Base-by-base conservation (phyloP, 2,113 vertebrate species). In the Hemibagrus wyckioides region DNA sequence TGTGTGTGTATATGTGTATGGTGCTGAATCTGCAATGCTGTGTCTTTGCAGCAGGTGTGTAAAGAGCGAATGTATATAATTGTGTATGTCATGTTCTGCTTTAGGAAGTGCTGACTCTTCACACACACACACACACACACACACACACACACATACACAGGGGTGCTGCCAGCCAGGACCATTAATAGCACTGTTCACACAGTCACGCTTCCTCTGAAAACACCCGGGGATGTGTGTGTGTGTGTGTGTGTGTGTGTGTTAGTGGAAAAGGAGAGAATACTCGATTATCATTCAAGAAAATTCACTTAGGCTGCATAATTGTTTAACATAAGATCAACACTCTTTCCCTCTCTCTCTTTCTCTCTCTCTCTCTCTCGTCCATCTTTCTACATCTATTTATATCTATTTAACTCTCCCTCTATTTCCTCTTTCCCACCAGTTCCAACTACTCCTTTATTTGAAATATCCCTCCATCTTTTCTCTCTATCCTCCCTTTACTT, bases 31-130 rank as follows among this genome's bases (percentile, higher is more conserved):
- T 92, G 93, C 93, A 93, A 93, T 92, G 92, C 90, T 92, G 92
- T 88, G 91, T 92, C 92, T 91, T 91, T 86, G 48, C 52, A 92
- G 91, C 93, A 92, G 93, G 92, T 90, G 90, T 94, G 92, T 94
- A 93, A 91, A 92, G 93, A 92, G 67, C 48, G 52, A 80, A 94
- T 93, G 93, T 93, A 88, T 92, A 93, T 88, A 90, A 92, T 91
- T 80, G 89, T 93, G 91, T 91, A 93, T 92, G 92, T 91, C 89
- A 83, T 79, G 91, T 90, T 86, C 59, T 87, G 30, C 92, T 93
- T 91, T 92, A 92, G 75, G 93, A 89, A 65, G 82, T 85, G 89
- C 83, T 84, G 83, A 84, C 61, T 83, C 19, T 19, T 14, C 83
- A 52, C 44, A 50, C 63, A 75, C 71, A 75, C 71, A 75, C 71